phyloP scores from a whole-genome alignment of 1,140 invertebrate genomes.

The Brachionus rubens region DNA sequence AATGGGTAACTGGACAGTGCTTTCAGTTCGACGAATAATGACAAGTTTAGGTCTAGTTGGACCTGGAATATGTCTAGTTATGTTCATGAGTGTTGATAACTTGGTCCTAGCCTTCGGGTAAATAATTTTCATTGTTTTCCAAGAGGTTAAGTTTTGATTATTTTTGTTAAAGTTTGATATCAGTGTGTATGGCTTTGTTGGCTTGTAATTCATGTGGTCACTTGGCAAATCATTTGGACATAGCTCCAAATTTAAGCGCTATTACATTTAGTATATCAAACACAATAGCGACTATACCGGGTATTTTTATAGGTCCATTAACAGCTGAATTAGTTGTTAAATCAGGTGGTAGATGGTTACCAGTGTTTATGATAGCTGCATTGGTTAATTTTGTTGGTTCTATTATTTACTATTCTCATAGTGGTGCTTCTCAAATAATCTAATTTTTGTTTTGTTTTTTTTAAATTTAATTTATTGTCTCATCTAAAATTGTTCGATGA shows the following conservation, averaged over 20 bases:
- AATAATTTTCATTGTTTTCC: conserved; percentile 52
- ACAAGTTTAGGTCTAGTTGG: conserved; percentile 73
- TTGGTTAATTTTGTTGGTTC: conserved; percentile 73
- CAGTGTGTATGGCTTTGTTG: conserved; percentile 73
- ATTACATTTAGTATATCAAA: conserved; percentile 77
- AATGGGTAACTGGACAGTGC: conserved; percentile 68
- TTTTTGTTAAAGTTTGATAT: conserved; percentile 65
- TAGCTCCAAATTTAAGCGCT: conserved; percentile 75
- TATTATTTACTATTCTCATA: conserved; percentile 65
- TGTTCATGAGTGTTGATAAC: conserved; percentile 73
- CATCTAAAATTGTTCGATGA: too few species aligned
- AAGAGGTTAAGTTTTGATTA: not conserved
- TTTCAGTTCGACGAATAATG: conserved; percentile 73
- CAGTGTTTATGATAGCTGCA: conserved; percentile 72
- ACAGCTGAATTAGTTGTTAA: conserved; percentile 73
- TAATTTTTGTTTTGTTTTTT: not conserved
- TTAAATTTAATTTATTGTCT: not conserved
- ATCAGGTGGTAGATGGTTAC: conserved; percentile 72
- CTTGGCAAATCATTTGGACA: conserved; percentile 74
- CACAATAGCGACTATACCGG: conserved; percentile 74
- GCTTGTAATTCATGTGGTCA: conserved; percentile 76
- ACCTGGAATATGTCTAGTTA: conserved; percentile 70
- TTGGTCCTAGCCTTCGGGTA: conserved; percentile 70
- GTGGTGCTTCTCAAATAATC: conserved; percentile 41
- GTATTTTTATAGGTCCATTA: conserved; percentile 73